These are phyloP conservation scores for Drosophila seguyi DNA, from an alignment of 1,140 invertebrate species.

Conservation along the genomic window DNA sequence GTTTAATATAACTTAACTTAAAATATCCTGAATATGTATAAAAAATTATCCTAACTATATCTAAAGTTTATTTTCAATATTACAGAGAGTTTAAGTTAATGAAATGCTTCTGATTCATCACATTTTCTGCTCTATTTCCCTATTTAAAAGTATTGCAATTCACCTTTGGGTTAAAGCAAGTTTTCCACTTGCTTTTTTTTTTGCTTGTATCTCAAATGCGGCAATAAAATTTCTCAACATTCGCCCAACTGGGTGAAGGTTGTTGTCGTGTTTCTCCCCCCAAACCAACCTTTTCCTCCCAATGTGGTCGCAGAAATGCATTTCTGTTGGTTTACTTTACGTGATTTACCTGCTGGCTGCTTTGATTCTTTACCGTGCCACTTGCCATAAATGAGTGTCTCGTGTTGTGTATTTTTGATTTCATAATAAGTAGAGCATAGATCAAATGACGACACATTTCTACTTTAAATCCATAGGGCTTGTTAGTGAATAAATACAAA, in stretches of 20 bases:
- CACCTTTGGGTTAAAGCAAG: slow-evolving; percentile 31
- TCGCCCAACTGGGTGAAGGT: slow-evolving; percentile 50
- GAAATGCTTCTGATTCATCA: not conserved
- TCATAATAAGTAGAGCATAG: no score
- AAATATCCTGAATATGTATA: no score
- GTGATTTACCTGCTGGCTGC: not conserved
- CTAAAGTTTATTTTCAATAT: not conserved
- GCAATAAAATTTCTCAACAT: slow-evolving; percentile 49
- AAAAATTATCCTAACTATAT: no score
- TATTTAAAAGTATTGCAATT: slow-evolving; percentile 3
- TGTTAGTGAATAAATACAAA: no score
- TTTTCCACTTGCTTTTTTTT: slow-evolving; percentile 22
- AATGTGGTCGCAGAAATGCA: slow-evolving; percentile 28
- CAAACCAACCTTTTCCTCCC: not conserved
- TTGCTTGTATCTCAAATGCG: slow-evolving; percentile 30
- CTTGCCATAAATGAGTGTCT: not conserved
- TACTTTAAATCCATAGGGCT: no score
- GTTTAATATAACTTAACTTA: not conserved
- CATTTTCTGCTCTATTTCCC: not conserved
- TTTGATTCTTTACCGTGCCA: not conserved
- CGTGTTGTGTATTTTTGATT: not conserved
- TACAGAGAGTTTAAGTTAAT: not conserved
- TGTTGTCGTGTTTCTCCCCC: slow-evolving; percentile 14
- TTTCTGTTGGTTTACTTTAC: slow-evolving; percentile 27
- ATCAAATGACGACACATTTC: no score